phyloP scores from a whole-genome alignment of 2,888 invertebrate species.

The Pterostichus niger region DNA sequence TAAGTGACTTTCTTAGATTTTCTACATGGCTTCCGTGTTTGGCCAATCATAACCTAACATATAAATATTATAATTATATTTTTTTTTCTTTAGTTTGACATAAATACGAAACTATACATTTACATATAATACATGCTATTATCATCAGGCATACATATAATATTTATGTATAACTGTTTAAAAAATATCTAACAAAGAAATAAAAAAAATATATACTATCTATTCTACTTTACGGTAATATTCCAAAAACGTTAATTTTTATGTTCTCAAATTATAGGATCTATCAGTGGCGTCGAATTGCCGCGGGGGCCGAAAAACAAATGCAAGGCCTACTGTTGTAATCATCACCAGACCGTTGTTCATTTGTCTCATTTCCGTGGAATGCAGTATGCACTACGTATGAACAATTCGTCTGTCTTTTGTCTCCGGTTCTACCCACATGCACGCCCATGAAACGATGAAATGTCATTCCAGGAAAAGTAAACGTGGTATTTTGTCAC shows the following conservation, averaged over 20 bases:
- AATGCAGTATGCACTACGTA: neutral
- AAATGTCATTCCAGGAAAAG: constrained; percentile 9
- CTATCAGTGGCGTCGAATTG: neutral
- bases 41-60: neutral
- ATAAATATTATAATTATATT: constrained; percentile 18
- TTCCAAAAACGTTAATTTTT: neutral
- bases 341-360: constrained; percentile 4
- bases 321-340: constrained; percentile 9
- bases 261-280: constrained; percentile 14
- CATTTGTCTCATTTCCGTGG: constrained; percentile 8
- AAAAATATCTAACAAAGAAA: constrained; percentile 5
- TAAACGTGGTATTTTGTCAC: constrained; percentile 14
- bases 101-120: neutral
- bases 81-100: constrained; percentile 12
- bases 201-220: neutral
- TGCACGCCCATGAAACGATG: constrained; percentile 14
- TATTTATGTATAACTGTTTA: constrained; percentile 4
- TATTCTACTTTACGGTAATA: constrained; percentile 13
- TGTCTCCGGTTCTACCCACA: constrained; percentile 6
- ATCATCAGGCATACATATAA: neutral
- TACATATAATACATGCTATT: constrained; percentile 29
- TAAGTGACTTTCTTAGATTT: neutral
- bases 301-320: constrained; percentile 6
- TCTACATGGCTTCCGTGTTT: constrained; percentile 10
- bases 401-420: constrained; percentile 5